Evolutionary conservation across 2,797 vertebrate species (phyloP), one percentile per base, ranked within the genome.

Genomic region (Novumbra hubbsi): DNA sequence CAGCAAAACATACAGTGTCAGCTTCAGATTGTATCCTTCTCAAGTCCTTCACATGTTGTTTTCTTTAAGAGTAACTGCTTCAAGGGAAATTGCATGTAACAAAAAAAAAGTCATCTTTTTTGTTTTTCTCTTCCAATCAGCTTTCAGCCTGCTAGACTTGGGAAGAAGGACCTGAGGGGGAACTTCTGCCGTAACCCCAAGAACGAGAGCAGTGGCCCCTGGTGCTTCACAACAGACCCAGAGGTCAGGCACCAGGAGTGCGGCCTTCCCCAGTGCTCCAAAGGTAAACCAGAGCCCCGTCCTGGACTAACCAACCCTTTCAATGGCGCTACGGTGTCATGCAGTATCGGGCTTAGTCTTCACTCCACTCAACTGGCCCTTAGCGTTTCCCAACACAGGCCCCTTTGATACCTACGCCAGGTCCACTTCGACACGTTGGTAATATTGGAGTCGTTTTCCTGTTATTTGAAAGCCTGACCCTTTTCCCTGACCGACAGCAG

Each of bases 131-230:
- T 73, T n/a, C 67, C 63, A 24, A 55, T 52, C 45, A 84, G 82
- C 50, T 84, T 79, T 34, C 79, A 84, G 72, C 80, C 78, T 49
- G 71, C 80, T 30, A 78, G 78, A 69, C n/a, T 21, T 2, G 52
- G 32, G 19, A 93, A 86, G 80, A 96, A 95, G 87, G 96, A 98
- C 92, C 94, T 99, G 82, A 91, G 94, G 86, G 95, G 96, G 89
- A 99, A 99, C 92, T 98, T 96, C 91, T 99, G 98, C 80, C 94
- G 98, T 79, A 99, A 99, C 90, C 98, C 98, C 70, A 94, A 95
- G 88, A 96, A 96, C 80, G 96, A 98, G 85, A 94, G 94, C 62
- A 95, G 95, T 82, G 97, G 98, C 70, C 98, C 97, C 0, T 99
- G 98, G 98, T 99, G 98, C 81, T 99, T 97, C 89, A 99, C 98